Evolutionary conservation across 1,140 invertebrate species (phyloP), one percentile per base, ranked within the genome.

Genomic region (Mizuhopecten yessoensis): DNA sequence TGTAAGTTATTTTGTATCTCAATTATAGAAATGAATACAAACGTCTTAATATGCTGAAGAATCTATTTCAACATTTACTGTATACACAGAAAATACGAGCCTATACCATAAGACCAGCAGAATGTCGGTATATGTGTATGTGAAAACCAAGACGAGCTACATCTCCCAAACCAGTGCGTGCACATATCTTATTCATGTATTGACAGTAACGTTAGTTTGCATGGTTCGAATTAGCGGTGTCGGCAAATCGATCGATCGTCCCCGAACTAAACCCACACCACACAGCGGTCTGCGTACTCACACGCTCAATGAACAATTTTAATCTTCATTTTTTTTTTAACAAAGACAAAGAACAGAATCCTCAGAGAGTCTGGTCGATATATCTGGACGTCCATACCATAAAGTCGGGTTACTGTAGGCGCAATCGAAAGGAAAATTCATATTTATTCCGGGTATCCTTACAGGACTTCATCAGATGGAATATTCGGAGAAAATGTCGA

Each of bases 141-240:
- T 45, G 42, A 17, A 45, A 45, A 17, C 9, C 5, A 39, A 15
- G n/a, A 29, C 57, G 23, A 17, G 5, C 1, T 45, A 0, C n/a
- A 9, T 75, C 57, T 75, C n/a, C 17, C n/a, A 9, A n/a, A 29
- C 23, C 2, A n/a, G 57, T n/a, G 57, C 57, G 20, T 75, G 15
- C 57, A n/a, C 57, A 75, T 75, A 75, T 75, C 57, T 75, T 75
- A 75, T 75, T 75, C 57, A 75, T 75, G 57, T 13, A 75, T 29
- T 75, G 57, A 75, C 57, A 29, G 9, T n/a, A 75, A n/a, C 57
- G 57, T 75, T n/a, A 75, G n/a, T 75, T 75, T 29, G 57, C 57
- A n/a, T 75, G 57, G 36, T 39, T 39, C 5, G 36, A 75, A n/a
- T 75, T 75, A 29, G 57, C 57, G 11, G 15, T 29, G 57, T 75